Percentiles rank a stretch among this genome's conserved stretches.
Evolutionary conservation across 2,888 invertebrate species (phyloP).

Genomic region (Heterodera filipjevi): DNA sequence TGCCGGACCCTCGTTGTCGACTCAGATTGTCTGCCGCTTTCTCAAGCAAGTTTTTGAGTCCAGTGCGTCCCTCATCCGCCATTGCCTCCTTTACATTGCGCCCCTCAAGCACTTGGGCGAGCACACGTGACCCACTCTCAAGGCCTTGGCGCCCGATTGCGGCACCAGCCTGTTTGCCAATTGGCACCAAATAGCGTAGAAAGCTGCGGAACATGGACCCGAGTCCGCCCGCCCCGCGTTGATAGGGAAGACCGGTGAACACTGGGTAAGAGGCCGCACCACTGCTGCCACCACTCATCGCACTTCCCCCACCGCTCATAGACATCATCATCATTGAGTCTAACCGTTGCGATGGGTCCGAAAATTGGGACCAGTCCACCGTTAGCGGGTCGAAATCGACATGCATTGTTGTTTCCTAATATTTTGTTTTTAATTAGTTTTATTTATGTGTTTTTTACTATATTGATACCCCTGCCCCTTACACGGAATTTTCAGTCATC

Average conservation of each 20-base stretch:
- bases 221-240: conserved; percentile 7
- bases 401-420: conserved; percentile 2
- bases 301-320: neutral
- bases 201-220: conserved; percentile 25
- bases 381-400: conserved; percentile 15
- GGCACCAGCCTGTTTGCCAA: neutral
- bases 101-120: neutral
- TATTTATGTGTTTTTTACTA: neutral
- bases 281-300: neutral
- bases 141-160: conserved; percentile 13
- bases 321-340: neutral
- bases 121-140: neutral
- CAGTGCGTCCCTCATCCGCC: neutral
- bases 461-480: neutral
- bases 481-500: neutral
- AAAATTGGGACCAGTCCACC: conserved; percentile 13
- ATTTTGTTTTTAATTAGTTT: neutral
- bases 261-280: conserved; percentile 12
- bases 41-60: conserved; percentile 8
- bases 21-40: conserved; percentile 11
- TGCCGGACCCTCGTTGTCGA: neutral
- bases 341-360: neutral
- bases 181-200: conserved; percentile 1
- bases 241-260: conserved; percentile 11
- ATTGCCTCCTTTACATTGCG: neutral